These are phyloP conservation scores for Antechinus stuartii DNA, from an alignment of 2,113 vertebrate genomes.

Conservation along the genomic window DNA sequence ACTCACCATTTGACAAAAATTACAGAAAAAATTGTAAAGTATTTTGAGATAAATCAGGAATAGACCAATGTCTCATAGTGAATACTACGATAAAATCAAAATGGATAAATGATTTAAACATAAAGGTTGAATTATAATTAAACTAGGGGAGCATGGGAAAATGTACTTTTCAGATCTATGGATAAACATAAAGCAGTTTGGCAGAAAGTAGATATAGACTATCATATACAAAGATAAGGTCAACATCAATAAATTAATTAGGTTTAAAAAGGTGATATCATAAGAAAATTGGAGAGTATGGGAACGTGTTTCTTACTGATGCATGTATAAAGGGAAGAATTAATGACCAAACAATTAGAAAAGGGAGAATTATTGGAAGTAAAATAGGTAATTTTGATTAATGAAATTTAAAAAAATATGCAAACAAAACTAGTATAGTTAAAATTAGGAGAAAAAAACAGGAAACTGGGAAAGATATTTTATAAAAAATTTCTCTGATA, in stretches of 20 bases:
- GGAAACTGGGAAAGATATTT: background rate
- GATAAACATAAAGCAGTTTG: background rate
- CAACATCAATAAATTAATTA: background rate
- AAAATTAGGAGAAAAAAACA: too few species aligned
- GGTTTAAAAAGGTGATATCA: background rate
- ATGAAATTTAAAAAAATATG: background rate
- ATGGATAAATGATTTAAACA: background rate
- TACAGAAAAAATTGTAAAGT: background rate
- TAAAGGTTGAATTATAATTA: background rate
- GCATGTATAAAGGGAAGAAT: background rate
- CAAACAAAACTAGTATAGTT: too few species aligned
- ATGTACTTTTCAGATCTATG: background rate
- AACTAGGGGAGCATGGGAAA: background rate
- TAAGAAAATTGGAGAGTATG: background rate
- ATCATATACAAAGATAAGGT: background rate
- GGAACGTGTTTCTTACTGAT: background rate
- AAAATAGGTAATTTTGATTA: background rate
- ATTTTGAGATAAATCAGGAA: background rate
- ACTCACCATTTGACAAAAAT: background rate
- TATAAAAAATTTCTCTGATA: background rate
- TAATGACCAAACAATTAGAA: background rate
- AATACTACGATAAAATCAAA: background rate
- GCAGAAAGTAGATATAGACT: background rate
- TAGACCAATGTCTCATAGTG: background rate
- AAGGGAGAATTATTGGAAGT: background rate